Percentiles rank a stretch among this genome's conserved stretches.
Evolutionary conservation across 2,888 invertebrate species (phyloP).

Genomic region (Caradrina clavipalpis): DNA sequence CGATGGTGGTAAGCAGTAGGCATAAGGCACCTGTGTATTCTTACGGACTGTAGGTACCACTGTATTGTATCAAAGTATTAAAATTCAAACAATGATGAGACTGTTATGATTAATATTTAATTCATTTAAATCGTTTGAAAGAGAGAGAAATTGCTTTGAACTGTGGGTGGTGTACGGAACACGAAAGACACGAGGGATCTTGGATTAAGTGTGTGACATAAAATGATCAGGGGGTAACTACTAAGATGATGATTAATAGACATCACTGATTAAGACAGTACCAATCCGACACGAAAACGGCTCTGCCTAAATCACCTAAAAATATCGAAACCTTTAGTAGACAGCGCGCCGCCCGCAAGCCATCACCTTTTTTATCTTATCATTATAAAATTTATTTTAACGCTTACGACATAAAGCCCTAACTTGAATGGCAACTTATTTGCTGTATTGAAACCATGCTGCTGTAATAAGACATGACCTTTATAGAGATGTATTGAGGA

Average conservation of each 20-base stretch:
- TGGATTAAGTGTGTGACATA: constrained; percentile 20
- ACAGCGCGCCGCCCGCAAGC: too few relatives aligned
- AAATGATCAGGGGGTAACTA: not conserved
- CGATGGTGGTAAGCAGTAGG: constrained; percentile 11
- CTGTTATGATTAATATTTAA: constrained; percentile 68
- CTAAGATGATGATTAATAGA: not conserved
- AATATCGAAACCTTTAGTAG: too few relatives aligned
- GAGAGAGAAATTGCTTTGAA: constrained; percentile 55
- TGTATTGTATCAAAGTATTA: constrained; percentile 62
- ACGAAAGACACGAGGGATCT: constrained; percentile 10
- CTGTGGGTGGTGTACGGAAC: constrained; percentile 22
- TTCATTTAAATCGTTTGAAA: constrained; percentile 64
- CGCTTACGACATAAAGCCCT: too few relatives aligned
- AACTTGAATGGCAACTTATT: too few relatives aligned
- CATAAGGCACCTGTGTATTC: constrained; percentile 28
- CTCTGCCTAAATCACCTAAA: too few relatives aligned
- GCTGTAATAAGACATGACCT: too few relatives aligned
- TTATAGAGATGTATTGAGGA: not conserved
- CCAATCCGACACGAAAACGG: too few relatives aligned
- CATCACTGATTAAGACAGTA: too few relatives aligned
- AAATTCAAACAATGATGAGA: constrained; percentile 71
- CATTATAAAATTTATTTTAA: too few relatives aligned
- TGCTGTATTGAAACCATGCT: too few relatives aligned
- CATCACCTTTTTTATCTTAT: too few relatives aligned
- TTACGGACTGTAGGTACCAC: constrained; percentile 50